A percentile compares a stretch with the other conserved stretches of the same genome.
Evolutionary conservation across 1,140 invertebrate species (phyloP).

Genomic region (Coelopa frigida): DNA sequence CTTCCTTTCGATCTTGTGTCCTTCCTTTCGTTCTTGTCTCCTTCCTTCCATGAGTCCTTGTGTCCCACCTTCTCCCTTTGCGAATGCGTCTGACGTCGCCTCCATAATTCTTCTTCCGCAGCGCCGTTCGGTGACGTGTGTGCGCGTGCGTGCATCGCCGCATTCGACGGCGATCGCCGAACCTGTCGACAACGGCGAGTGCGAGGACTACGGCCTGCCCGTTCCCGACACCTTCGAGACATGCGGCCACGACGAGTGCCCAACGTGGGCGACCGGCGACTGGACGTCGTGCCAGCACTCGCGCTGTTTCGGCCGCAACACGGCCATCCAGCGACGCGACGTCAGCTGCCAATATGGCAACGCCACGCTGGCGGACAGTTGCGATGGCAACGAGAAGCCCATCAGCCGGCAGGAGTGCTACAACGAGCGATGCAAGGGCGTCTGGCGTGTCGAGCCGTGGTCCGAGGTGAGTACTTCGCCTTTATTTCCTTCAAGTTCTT

Average conservation of each 20-base stretch:
- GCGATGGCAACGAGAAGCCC: conserved; percentile 62
- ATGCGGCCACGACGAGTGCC: conserved; percentile 63
- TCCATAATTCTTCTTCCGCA: conserved; percentile 17
- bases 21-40: too few species aligned
- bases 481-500: conserved; percentile 2
- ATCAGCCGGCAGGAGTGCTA: conserved; percentile 66
- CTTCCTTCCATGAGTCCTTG: too few species aligned
- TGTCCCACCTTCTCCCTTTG: conserved; percentile 6
- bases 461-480: conserved; percentile 61
- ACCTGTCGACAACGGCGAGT: conserved; percentile 58
- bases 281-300: conserved; percentile 66
- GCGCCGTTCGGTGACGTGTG: conserved; percentile 30
- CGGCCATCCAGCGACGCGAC: conserved; percentile 69
- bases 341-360: conserved; percentile 63
- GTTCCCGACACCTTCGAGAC: conserved; percentile 58
- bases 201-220: conserved; percentile 60
- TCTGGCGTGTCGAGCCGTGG: conserved; percentile 81
- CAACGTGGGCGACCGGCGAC: conserved; percentile 61
- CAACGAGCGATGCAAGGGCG: conserved; percentile 70
- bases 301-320: conserved; percentile 68
- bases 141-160: conserved; percentile 13
- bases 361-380: conserved; percentile 51
- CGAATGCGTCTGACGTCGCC: not conserved
- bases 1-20: too few species aligned
- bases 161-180: conserved; percentile 17